Percentiles rank a stretch among this genome's conserved stretches.
Evolutionary conservation across 2,797 vertebrate genomes (phyloP).

Genomic region (Eospalax fontanierii): DNA sequence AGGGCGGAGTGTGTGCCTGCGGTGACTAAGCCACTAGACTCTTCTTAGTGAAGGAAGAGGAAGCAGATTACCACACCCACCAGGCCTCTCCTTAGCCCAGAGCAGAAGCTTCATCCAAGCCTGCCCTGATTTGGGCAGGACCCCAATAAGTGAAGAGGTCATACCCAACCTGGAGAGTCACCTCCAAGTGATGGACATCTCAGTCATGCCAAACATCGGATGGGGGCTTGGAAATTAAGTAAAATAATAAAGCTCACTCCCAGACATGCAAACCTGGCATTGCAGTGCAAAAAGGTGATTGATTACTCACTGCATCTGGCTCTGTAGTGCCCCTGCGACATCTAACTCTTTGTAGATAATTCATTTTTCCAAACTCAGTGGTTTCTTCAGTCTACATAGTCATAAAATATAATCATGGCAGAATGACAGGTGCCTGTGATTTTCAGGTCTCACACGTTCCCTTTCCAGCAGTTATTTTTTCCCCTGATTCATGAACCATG

Average conservation of each 20-base stretch:
- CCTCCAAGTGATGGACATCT: neutral
- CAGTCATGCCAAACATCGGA: neutral
- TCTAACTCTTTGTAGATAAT: constrained; percentile 18
- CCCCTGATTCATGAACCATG: neutral
- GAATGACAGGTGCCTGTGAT: neutral
- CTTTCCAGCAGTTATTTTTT: neutral
- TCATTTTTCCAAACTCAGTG: constrained; percentile 29
- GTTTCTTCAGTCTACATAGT: constrained; percentile 35
- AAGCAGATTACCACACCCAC: neutral
- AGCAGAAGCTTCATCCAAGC: constrained; percentile 39
- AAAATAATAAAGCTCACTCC: neutral
- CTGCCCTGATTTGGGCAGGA: neutral
- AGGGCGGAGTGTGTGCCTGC: neutral
- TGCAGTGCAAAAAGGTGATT: neutral
- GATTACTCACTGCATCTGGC: no score
- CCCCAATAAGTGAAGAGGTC: neutral
- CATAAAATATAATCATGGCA: constrained; percentile 42
- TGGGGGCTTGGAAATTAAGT: neutral
- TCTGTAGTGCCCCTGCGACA: neutral
- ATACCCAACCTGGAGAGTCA: neutral
- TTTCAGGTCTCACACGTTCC: neutral
- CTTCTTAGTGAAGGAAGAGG: constrained; percentile 32
- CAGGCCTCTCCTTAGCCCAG: neutral
- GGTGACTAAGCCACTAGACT: constrained; percentile 64
- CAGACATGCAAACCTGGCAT: neutral